A percentile compares a stretch with the other conserved stretches of the same genome.
phyloP scores from a whole-genome alignment of 35 echinoderm and acorn worm species.

The Nesometra sesokonis region DNA sequence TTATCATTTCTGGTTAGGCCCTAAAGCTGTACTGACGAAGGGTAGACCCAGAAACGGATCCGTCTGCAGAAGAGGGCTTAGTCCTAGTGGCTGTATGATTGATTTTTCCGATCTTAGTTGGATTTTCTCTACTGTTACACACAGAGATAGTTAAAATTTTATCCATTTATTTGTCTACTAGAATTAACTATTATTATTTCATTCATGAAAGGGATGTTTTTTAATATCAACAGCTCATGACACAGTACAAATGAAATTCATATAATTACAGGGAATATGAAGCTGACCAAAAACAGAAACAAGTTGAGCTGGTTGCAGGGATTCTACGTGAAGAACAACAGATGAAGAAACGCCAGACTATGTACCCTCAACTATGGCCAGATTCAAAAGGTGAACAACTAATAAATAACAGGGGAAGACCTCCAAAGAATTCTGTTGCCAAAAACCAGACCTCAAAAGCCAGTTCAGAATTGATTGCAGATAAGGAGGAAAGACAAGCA shows the following conservation, averaged over 20 bases:
- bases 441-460: no score
- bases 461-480: no score
- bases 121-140: no score
- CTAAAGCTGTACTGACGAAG: no score
- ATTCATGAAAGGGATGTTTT: background rate
- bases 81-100: no score
- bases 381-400: conserved; percentile 59
- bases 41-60: no score
- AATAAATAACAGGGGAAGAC: conserved; percentile 7
- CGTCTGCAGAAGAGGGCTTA: no score
- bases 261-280: conserved; percentile 44
- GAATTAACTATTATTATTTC: background rate
- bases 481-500: no score
- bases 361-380: conserved; percentile 70
- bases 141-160: no score
- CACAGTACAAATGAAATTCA: background rate
- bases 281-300: conserved; percentile 60
- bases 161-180: conserved; percentile 7
- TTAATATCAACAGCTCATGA: background rate
- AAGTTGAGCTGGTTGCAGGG: conserved; percentile 53
- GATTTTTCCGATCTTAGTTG: no score
- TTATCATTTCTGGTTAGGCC: no score
- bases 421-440: conserved; percentile 20
- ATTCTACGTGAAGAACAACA: conserved; percentile 77
- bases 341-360: conserved; percentile 80